Evolutionary conservation across 2,797 vertebrate genomes (phyloP).

Genomic region (Mastacembelus armatus): DNA sequence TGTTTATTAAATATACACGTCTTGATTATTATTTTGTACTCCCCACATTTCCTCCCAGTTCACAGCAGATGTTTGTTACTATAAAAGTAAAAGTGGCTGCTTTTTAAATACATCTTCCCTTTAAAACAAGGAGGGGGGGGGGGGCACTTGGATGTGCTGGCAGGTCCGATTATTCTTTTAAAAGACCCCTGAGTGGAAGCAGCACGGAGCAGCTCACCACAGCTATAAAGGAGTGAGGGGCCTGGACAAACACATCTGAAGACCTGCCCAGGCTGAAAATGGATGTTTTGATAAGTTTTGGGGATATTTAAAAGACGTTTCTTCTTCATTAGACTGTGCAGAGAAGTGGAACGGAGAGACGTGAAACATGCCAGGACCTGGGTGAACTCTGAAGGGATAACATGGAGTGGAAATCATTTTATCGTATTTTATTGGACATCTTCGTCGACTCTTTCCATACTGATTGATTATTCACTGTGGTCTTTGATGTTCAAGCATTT

Average conservation of each 20-base stretch:
- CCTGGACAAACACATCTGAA: constrained; percentile 23
- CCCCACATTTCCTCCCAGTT: too few relatives aligned
- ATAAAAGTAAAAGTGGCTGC: too few relatives aligned
- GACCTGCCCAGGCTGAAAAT: not conserved
- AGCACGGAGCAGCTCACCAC: constrained; percentile 30
- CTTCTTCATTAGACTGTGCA: constrained; percentile 25
- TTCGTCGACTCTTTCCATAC: not conserved
- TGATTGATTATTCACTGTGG: too few relatives aligned
- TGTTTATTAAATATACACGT: too few relatives aligned
- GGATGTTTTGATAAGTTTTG: too few relatives aligned
- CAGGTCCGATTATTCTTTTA: constrained; percentile 38
- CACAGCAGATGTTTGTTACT: too few relatives aligned
- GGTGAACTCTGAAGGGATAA: not conserved
- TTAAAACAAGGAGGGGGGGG: constrained; percentile 56
- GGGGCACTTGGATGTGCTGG: constrained; percentile 37
- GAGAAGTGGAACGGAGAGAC: constrained; percentile 12
- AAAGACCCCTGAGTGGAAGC: constrained; percentile 39
- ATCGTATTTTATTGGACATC: constrained; percentile 3
- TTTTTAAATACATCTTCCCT: constrained; percentile 14
- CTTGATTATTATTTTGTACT: too few relatives aligned
- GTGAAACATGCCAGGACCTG: constrained; percentile 25
- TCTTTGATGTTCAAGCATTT: too few relatives aligned
- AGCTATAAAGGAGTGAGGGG: constrained; percentile 31
- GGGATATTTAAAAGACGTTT: not conserved
- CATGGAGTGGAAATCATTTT: not conserved